These are phyloP conservation scores for Oedothorax gibbosus DNA, from an alignment of 1,140 invertebrate genomes.

Conservation along the genomic window DNA sequence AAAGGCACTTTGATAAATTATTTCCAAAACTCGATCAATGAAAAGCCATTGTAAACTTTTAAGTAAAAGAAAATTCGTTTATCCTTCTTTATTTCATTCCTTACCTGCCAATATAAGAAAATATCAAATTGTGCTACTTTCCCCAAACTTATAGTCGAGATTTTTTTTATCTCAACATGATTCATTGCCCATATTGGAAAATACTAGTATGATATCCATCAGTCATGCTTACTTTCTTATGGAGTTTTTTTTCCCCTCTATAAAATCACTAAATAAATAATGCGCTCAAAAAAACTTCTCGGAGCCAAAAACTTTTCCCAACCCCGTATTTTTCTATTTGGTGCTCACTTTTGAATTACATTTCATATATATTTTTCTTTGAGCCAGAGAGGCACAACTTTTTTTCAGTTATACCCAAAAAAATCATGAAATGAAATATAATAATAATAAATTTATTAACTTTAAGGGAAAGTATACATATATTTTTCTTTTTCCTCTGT, in stretches of 20 bases:
- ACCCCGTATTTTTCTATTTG: conserved; percentile 47
- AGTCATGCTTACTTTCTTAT: conserved; percentile 43
- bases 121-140: too few relatives aligned
- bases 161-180: conserved; percentile 36
- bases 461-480: too few relatives aligned
- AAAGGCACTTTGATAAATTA: too few relatives aligned
- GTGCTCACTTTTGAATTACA: conserved; percentile 39
- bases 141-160: not conserved
- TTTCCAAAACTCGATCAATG: too few relatives aligned
- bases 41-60: too few relatives aligned
- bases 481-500: too few relatives aligned
- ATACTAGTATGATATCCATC: conserved; percentile 46
- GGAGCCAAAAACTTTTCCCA: conserved; percentile 36
- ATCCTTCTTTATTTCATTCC: too few relatives aligned
- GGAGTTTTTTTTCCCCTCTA: conserved; percentile 15
- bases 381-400: not conserved
- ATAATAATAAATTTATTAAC: too few relatives aligned
- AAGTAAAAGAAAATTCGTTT: too few relatives aligned
- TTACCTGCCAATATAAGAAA: too few relatives aligned
- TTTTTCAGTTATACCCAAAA: too few relatives aligned
- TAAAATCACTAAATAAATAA: conserved; percentile 57
- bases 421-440: too few relatives aligned
- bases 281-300: conserved; percentile 25
- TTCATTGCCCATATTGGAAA: conserved; percentile 49
- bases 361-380: conserved; percentile 43